These are phyloP conservation scores for Petrocephalus zakoni DNA, from an alignment of 2,113 vertebrate species.

Conservation along the genomic window DNA sequence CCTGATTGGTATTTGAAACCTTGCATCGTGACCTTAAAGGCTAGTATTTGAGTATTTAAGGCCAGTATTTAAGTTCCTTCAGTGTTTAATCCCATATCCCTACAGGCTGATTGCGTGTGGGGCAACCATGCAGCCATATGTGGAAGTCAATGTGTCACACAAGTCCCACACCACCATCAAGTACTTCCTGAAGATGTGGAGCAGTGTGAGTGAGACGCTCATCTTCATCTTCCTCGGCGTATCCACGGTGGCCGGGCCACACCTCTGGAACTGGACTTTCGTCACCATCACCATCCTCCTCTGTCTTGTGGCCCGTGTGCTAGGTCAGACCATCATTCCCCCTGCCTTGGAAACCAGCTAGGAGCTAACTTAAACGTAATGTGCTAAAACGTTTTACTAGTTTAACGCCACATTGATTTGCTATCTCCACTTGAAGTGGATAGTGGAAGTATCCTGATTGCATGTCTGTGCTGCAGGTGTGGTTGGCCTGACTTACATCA, in stretches of 20 bases:
- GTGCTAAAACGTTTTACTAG: not conserved
- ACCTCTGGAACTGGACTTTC: conserved; percentile 93
- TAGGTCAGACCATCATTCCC: conserved; percentile 64
- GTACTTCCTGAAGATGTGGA: conserved; percentile 98
- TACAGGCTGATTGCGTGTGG: conserved; percentile 85
- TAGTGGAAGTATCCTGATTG: not conserved
- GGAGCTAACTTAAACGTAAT: not conserved
- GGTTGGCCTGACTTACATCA: conserved; percentile 81
- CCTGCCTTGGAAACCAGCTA: not conserved
- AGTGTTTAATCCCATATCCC: not conserved
- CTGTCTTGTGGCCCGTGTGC: conserved; percentile 82
- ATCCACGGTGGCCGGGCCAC: conserved; percentile 83
- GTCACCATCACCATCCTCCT: conserved; percentile 82
- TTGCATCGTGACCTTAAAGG: not conserved
- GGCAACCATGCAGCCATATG: conserved; percentile 86
- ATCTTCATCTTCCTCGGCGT: conserved; percentile 97
- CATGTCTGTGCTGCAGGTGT: conserved; percentile 68
- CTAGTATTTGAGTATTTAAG: not conserved
- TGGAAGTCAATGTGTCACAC: conserved; percentile 97
- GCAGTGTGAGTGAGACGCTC: conserved; percentile 93
- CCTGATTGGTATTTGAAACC: not conserved
- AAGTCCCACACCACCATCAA: conserved; percentile 99
- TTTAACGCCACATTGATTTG: not conserved
- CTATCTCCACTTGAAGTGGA: not conserved
- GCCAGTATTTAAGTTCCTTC: not conserved